Base-by-base conservation (phyloP, 2,113 vertebrate genomes). In the Phoenicopterus ruber region DNA sequence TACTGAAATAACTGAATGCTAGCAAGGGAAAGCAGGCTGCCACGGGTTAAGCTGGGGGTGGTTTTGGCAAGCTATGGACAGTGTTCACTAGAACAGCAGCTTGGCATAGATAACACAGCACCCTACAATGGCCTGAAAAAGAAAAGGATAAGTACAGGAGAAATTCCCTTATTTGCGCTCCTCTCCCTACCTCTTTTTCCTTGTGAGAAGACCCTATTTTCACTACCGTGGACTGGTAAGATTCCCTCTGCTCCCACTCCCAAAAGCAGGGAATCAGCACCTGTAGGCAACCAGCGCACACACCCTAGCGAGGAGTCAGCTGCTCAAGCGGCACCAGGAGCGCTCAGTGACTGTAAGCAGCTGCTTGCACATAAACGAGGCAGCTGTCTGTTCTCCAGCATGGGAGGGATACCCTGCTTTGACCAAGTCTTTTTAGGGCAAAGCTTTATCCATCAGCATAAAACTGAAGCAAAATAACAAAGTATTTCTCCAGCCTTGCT, bases 301-400 rank as follows among this genome's bases (percentile, higher is more conserved):
- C 22, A 38, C 20, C 52, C 20, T 17, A 22, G 54, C 63, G 42
- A 83, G 36, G 54, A 7, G 5, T 5, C 10, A 20, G 24, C 7
- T 20, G 24, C 55, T 62, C 40, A 6, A 34, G 47, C 2, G 12
- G 24, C 42, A 34, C n/a, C 1, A 0, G 57, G 10, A 72, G 54
- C 1, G 11, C 47, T 67, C 57, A 20, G 44, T 6, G 63, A 8
- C 13, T 10, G 2, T 7, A 12, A 86, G 42, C 52, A 83, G 52
- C 62, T n/a, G 31, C 40, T 22, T 13, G 19, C 46, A 65, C 11
- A 13, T 26, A 3, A 0, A 22, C 3, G 16, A 55, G 26, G 25
- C 32, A 42, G 19, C 44, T 61, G 40, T 61, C 61, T 29, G n/a
- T 7, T 79, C 28, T 20, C 71, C 90, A 54, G 58, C 25, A 31